Evolutionary conservation across 2,888 invertebrate species (phyloP).

Genomic region (Chaetogeoica ovagalla): DNA sequence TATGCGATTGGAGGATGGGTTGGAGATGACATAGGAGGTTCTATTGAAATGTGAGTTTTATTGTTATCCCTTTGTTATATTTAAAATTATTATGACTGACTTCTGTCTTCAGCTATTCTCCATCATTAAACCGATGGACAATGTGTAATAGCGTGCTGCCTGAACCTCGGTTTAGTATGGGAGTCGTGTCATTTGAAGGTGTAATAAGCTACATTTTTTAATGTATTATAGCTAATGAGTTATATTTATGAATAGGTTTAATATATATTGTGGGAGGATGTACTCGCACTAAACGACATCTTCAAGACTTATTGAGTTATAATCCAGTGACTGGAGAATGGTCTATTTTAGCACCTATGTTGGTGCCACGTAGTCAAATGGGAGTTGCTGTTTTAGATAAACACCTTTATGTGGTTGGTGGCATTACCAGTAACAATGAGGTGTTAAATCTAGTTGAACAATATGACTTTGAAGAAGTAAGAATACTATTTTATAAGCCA

Average conservation of each 20-base stretch:
- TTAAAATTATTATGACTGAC: conserved; percentile 13
- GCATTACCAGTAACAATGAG: conserved; percentile 78
- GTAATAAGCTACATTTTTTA: neutral
- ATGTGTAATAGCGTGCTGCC: conserved; percentile 74
- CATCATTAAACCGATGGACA: conserved; percentile 76
- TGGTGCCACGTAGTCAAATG: conserved; percentile 82
- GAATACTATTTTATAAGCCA: conserved; percentile 47
- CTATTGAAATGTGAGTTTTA: conserved; percentile 70
- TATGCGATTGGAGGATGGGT: conserved; percentile 94
- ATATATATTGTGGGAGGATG: conserved; percentile 92
- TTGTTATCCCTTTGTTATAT: neutral
- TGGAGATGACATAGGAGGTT: conserved; percentile 85
- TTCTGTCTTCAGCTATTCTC: conserved; percentile 67
- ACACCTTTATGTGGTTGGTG: conserved; percentile 84
- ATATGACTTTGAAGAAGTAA: conserved; percentile 78
- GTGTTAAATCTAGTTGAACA: conserved; percentile 81
- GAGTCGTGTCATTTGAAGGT: conserved; percentile 82
- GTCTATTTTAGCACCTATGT: conserved; percentile 76
- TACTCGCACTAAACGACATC: conserved; percentile 75
- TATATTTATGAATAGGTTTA: conserved; percentile 64
- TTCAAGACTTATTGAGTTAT: conserved; percentile 75
- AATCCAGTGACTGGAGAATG: conserved; percentile 81
- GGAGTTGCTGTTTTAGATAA: conserved; percentile 84
- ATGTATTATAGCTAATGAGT: conserved; percentile 3
- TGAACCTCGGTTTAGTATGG: conserved; percentile 88